A percentile compares a stretch with the other conserved stretches of the same genome.
phyloP scores from a whole-genome alignment of 53 echinoderm and acorn worm species.

The Echinometra lucunter region DNA sequence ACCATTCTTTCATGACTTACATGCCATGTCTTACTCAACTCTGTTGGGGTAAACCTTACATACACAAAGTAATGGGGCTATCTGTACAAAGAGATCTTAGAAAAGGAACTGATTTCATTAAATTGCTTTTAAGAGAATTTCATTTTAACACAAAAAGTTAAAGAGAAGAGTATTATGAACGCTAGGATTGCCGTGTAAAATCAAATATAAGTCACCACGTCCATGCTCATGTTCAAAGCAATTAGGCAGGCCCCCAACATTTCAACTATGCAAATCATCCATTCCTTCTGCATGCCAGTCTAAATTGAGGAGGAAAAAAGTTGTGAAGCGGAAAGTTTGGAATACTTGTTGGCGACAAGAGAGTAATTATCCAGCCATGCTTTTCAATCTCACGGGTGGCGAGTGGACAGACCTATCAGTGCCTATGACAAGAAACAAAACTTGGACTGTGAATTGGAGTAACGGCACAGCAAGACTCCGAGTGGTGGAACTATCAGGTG shows the following conservation, averaged over 20 bases:
- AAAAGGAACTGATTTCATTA: too few relatives aligned
- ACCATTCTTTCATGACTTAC: too few relatives aligned
- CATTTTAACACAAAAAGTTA: too few relatives aligned
- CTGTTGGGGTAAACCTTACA: too few relatives aligned
- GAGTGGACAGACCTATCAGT: neutral
- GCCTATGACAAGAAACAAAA: neutral
- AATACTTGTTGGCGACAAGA: conserved; percentile 42
- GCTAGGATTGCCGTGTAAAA: neutral
- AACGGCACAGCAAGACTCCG: neutral
- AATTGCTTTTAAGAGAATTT: too few relatives aligned
- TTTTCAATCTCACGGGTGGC: conserved; percentile 29
- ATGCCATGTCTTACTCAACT: too few relatives aligned
- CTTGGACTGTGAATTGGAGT: neutral
- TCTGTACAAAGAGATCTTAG: too few relatives aligned
- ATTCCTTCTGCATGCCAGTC: neutral
- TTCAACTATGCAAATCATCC: neutral
- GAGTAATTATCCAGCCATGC: conserved; percentile 23
- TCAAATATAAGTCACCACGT: neutral
- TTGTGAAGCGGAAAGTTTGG: neutral
- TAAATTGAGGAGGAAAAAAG: neutral
- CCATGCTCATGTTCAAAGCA: too few relatives aligned
- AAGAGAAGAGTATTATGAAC: too few relatives aligned
- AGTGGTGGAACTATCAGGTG: conserved; percentile 24
- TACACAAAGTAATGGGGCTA: too few relatives aligned
- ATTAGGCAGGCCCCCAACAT: neutral